Conservation (phyloP, 2,113 vertebrate genomes). For the Dermatemys mawii region DNA sequence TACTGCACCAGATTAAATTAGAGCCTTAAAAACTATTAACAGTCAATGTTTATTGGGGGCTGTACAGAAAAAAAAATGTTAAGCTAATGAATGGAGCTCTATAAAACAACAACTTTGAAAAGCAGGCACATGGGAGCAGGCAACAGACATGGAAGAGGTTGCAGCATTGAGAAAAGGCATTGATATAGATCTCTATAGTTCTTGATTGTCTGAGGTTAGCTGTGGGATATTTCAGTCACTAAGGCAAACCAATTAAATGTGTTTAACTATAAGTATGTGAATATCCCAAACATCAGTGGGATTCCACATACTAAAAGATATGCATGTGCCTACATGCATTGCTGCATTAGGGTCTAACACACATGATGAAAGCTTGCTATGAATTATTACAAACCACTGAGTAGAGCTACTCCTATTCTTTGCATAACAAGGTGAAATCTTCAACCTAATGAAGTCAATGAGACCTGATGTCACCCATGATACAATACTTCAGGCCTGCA, state of each 20-base stretch:
- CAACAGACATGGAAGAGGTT: constrained; percentile 25
- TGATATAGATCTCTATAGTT: not conserved
- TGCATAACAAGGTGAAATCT: constrained; percentile 43
- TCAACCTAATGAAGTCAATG: constrained; percentile 28
- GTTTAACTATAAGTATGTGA: constrained; percentile 20
- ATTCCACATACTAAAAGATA: constrained; percentile 40
- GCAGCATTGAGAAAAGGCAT: constrained; percentile 22
- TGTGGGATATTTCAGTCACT: not conserved
- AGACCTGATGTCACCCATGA: constrained; percentile 1
- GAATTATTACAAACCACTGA: constrained; percentile 45
- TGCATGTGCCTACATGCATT: not conserved
- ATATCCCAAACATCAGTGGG: constrained; percentile 5
- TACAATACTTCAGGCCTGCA: not conserved
- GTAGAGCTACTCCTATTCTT: constrained; percentile 59
- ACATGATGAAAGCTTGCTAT: constrained; percentile 34
- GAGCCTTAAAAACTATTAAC: constrained; percentile 60
- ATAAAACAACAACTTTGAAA: constrained; percentile 1
- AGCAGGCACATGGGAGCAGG: not conserved
- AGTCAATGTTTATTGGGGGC: constrained; percentile 17
- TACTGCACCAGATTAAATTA: constrained; percentile 70
- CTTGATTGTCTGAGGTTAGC: constrained; percentile 9
- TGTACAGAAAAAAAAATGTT: constrained; percentile 32
- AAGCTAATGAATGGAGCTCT: constrained; percentile 14
- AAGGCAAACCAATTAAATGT: constrained; percentile 32
- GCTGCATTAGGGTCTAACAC: constrained; percentile 47